Evolutionary conservation across 2,888 invertebrate species (phyloP).

Genomic region (Thymelicus sylvestris): DNA sequence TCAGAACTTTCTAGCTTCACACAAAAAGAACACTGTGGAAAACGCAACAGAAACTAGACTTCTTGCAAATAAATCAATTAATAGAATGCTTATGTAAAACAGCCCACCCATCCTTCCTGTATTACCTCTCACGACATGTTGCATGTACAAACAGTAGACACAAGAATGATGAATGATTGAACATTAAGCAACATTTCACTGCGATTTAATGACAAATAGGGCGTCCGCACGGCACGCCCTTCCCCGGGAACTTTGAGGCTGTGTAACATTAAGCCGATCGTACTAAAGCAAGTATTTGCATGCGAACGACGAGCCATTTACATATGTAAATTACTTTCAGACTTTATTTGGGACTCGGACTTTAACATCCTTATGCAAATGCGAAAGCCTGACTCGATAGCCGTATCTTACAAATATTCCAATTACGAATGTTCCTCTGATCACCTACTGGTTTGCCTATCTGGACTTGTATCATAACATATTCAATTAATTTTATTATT

Average conservation of each 20-base stretch:
- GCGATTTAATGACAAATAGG: slow-evolving; percentile 62
- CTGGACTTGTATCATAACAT: neutral
- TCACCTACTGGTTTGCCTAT: neutral
- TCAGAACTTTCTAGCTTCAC: too few species aligned
- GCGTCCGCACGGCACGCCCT: slow-evolving; percentile 52
- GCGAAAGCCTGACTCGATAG: slow-evolving; percentile 49
- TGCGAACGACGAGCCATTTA: slow-evolving; percentile 78
- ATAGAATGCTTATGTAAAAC: slow-evolving; percentile 2
- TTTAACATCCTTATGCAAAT: slow-evolving; percentile 76
- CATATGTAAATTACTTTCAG: slow-evolving; percentile 81
- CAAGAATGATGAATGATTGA: slow-evolving; percentile 49
- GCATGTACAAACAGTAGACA: slow-evolving; percentile 12
- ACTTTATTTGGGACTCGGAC: slow-evolving; percentile 78
- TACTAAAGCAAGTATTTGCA: slow-evolving; percentile 81
- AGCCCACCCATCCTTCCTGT: neutral
- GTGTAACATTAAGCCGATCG: slow-evolving; percentile 76
- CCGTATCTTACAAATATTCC: slow-evolving; percentile 36
- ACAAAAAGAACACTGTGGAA: too few species aligned
- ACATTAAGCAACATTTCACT: slow-evolving; percentile 49
- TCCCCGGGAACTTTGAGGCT: slow-evolving; percentile 61
- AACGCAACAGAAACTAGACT: too few species aligned
- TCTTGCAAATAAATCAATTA: neutral
- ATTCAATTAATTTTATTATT: neutral
- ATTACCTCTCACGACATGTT: neutral
- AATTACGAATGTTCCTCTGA: slow-evolving; percentile 12